A percentile compares a stretch with the other conserved stretches of the same genome.
phyloP scores from a whole-genome alignment of 2,797 vertebrate species.

The Mus caroli region DNA sequence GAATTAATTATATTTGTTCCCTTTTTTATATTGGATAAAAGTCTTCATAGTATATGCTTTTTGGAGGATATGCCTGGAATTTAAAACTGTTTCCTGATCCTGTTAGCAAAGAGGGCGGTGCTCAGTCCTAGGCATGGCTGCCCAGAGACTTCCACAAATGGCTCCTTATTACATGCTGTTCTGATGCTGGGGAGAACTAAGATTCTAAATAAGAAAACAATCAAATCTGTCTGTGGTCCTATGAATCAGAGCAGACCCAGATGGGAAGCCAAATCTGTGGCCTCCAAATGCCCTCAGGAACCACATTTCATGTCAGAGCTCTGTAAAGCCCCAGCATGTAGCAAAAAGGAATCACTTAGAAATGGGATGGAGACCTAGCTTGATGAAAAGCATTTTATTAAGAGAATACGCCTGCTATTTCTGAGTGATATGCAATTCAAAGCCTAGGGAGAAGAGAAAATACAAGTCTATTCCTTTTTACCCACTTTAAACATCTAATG shows the following conservation, averaged over 20 bases:
- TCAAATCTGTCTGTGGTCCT: conserved; percentile 79
- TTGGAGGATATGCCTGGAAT: conserved; percentile 47
- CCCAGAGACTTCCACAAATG: conserved; percentile 74
- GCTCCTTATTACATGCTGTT: conserved; percentile 80
- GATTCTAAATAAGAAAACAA: conserved; percentile 84
- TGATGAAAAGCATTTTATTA: conserved; percentile 44
- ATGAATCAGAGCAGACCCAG: conserved; percentile 81
- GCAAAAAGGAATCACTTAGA: conserved; percentile 54
- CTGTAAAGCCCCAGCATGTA: conserved; percentile 28
- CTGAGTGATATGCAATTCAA: background rate
- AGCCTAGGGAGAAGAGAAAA: conserved; percentile 44
- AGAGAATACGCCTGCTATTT: conserved; percentile 7
- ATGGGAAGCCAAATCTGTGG: conserved; percentile 67
- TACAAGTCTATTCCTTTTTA: background rate
- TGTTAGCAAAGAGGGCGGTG: conserved; percentile 62
- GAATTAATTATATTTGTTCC: conserved; percentile 63
- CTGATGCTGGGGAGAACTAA: conserved; percentile 77
- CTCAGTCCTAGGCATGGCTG: conserved; percentile 61
- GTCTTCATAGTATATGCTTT: conserved; percentile 61
- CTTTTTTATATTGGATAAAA: conserved; percentile 63
- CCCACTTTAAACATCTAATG: conserved; percentile 19
- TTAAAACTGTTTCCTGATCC: conserved; percentile 71
- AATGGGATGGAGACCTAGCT: conserved; percentile 57
- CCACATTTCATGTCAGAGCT: conserved; percentile 62
- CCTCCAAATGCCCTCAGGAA: conserved; percentile 68